Conservation (phyloP, 2,797 vertebrate species). For the Psittacula derbiana region DNA sequence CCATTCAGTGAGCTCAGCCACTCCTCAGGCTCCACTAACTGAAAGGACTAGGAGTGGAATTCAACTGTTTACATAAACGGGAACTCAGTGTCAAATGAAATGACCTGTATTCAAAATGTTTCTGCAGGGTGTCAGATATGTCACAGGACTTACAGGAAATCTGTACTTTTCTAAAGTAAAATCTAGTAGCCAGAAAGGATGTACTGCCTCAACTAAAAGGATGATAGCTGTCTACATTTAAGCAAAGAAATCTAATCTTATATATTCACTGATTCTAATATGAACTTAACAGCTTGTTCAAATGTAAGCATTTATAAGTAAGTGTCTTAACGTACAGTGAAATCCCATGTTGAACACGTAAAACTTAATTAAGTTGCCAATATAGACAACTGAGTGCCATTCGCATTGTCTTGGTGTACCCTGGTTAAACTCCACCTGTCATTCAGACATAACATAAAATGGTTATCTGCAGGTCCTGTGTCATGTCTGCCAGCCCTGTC, state of each 20-base stretch:
- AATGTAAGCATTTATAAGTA: neutral
- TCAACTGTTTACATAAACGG: neutral
- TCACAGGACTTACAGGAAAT: neutral
- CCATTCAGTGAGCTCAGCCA: neutral
- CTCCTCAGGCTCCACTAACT: neutral
- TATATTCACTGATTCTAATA: neutral
- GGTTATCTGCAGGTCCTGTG: neutral
- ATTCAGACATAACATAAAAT: neutral
- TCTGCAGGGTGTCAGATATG: neutral
- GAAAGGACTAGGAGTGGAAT: neutral
- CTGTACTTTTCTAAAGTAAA: neutral
- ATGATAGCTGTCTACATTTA: neutral
- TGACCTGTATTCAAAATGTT: neutral
- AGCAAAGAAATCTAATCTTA: neutral
- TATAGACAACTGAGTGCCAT: neutral
- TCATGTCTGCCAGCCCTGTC: neutral
- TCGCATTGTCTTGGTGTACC: neutral
- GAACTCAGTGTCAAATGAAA: neutral
- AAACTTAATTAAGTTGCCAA: neutral
- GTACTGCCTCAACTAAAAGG: neutral
- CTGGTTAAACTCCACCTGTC: neutral
- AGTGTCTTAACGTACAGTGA: neutral
- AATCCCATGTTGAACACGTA: neutral
- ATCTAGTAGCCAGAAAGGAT: neutral
- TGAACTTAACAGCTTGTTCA: neutral